A percentile compares a stretch with the other conserved stretches of the same genome.
phyloP scores from a whole-genome alignment of 2,888 invertebrate species.

The Meiosimyza decipiens region DNA sequence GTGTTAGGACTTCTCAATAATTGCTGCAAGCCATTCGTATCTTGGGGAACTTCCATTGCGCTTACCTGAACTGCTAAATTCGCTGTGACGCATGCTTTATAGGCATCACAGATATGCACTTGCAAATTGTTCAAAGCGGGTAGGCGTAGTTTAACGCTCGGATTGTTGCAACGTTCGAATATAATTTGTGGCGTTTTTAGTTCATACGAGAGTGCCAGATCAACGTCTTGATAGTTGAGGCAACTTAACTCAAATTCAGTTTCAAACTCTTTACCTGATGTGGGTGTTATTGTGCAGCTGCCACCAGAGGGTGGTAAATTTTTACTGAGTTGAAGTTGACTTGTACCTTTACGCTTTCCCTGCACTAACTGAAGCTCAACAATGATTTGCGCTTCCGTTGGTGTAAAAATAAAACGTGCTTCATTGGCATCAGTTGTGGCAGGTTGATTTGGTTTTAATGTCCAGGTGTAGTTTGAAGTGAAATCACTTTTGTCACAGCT shows the following conservation, averaged over 20 bases:
- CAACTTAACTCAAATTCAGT: conserved; percentile 49
- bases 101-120: conserved; percentile 47
- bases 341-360: not conserved
- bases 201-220: conserved; percentile 45
- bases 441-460: not conserved
- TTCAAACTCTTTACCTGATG: conserved; percentile 43
- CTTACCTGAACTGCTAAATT: conserved; percentile 37
- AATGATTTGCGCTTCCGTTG: conserved; percentile 9
- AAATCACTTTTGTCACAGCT: conserved; percentile 28
- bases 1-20: conserved; percentile 29
- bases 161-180: conserved; percentile 44
- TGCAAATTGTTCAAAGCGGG: conserved; percentile 31
- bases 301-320: conserved; percentile 47
- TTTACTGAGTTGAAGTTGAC: conserved; percentile 29
- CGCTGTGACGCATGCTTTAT: conserved; percentile 43
- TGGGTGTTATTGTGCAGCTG: conserved; percentile 42
- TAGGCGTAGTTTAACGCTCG: conserved; percentile 24
- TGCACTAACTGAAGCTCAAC: conserved; percentile 16
- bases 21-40: conserved; percentile 15
- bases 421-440: conserved; percentile 20
- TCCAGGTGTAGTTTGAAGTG: too few relatives aligned
- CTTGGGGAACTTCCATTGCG: conserved; percentile 28
- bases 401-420: conserved; percentile 36
- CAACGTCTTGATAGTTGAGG: conserved; percentile 41
- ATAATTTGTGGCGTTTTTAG: conserved; percentile 41